Base-by-base conservation (phyloP, 1,140 invertebrate species). In the Protaetia brevitarsis region DNA sequence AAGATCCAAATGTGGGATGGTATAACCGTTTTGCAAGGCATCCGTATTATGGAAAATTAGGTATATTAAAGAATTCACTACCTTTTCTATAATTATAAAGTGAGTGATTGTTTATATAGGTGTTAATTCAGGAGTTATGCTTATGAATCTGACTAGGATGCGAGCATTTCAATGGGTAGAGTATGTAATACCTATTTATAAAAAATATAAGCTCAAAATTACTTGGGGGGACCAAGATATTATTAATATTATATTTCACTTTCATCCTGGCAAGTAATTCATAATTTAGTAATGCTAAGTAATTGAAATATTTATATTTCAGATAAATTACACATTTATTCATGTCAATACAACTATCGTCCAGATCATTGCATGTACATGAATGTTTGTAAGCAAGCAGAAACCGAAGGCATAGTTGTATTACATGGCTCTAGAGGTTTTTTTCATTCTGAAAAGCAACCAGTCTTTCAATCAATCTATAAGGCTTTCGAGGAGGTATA, bases 151-250 rank as follows among this genome's bases (percentile, higher is more conserved):
- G 21, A 97, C 94, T 0, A 85, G 92, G 73, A 93, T 98, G 90
- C 82, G 95, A 71, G 76, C 85, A 56, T 93, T 95, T 72, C 83
- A 88, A 31, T 97, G 95, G 94, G 87, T 88, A 34, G 83, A 89
- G 65, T 90, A 94, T 78, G 85, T 97, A 2, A 83, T 89, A 58
- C 88, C 91, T 8, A 91, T 96, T 70, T 92, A 93, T 78, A 86
- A 91, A 70, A 87, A 92, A 76, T 97, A 93, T 79, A 90, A 88
- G 71, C 74, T 90, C 6, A 89, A 93, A 74, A 94, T 97, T 51
- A 94, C 92, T 2, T 97, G 93, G 93, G 96, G 95, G n/a, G 95
- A 98, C 81, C 96, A 98, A 80, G 95, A 97, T 82, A 94, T 98
- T 65, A 94, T 98, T 68, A 98, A 98, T 77, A 95, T 97, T 68